Base-by-base conservation (phyloP, 23 tunicate species). In the Phallusia fumigata region DNA sequence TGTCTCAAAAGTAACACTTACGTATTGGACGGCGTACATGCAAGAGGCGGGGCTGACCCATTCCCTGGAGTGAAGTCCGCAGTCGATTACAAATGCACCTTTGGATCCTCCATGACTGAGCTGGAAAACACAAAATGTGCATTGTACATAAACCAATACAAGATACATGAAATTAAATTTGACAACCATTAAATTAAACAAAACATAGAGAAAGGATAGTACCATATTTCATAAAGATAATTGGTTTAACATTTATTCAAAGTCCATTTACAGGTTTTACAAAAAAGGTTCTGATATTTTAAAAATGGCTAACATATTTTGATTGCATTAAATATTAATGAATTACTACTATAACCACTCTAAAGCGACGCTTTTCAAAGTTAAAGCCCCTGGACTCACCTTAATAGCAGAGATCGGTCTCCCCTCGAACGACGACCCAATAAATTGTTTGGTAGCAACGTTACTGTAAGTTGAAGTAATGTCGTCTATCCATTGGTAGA, bases 61-160 rank as follows among this genome's bases (percentile, higher is more conserved):
- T 83, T 95, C 99, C 15, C 99, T 81, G 33, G 99, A 85, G 86
- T 95, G 99, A 47, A 91, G 51, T 26, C 99, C 99, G 33, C 99
- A 95, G 65, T 95, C 74, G 91, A 95, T 86, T 33, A 95, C 83
- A 35, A 86, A 91, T 11, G 88, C 88, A 18, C 82, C 79, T 35
- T 73, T 82, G 76, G 58, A 36, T 32, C 16, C 44, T 30, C 72
- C 26, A 1, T 22, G 8, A 13, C 69, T 58, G 16, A 58, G 69
- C 69, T 58, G 69, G 16, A 58, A 24, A 13, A 18, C 18, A 18
- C 15, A 51, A 51, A 51, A 51, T 15, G 58, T 18, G 58, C 18
- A 51, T 51, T 51, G n/a, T n/a, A n/a, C n/a, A n/a, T n/a, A n/a
- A n/a, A n/a, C n/a, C n/a, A n/a, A n/a, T n/a, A n/a, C n/a, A n/a